Conservation (phyloP, 2,888 invertebrate species). For the Ennomos erosarius region DNA sequence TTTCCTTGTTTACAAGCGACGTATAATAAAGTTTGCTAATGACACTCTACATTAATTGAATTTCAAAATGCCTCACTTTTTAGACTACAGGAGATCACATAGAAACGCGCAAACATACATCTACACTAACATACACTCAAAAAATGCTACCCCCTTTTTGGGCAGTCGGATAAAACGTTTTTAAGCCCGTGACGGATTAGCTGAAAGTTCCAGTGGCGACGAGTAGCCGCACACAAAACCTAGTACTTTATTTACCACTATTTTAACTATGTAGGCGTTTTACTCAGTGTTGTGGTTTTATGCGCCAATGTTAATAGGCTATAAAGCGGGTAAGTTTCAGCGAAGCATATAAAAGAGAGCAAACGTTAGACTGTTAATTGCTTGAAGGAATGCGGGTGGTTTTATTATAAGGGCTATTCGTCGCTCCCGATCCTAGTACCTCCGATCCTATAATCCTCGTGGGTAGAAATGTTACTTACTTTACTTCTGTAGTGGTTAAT, state of each 20-base stretch:
- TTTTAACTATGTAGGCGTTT: constrained; percentile 15
- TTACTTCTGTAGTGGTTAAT: constrained; percentile 4
- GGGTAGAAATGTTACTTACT: constrained; percentile 6
- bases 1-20: too few relatives aligned
- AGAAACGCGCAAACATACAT: too few relatives aligned
- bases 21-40: too few relatives aligned
- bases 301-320: constrained; percentile 21
- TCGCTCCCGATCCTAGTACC: constrained; percentile 16
- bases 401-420: constrained; percentile 32
- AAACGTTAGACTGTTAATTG: constrained; percentile 34
- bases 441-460: constrained; percentile 13
- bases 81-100: too few relatives aligned
- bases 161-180: too few relatives aligned
- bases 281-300: constrained; percentile 24
- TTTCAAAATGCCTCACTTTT: too few relatives aligned
- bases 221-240: background rate
- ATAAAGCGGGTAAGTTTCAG: constrained; percentile 34
- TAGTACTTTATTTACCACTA: constrained; percentile 10
- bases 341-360: constrained; percentile 32
- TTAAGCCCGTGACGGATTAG: too few relatives aligned
- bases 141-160: too few relatives aligned
- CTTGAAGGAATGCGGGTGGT: constrained; percentile 31
- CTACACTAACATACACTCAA: too few relatives aligned
- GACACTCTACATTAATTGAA: too few relatives aligned
- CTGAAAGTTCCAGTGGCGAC: background rate